Conservation (phyloP, 2,888 invertebrate species). For the Mamestra brassicae region DNA sequence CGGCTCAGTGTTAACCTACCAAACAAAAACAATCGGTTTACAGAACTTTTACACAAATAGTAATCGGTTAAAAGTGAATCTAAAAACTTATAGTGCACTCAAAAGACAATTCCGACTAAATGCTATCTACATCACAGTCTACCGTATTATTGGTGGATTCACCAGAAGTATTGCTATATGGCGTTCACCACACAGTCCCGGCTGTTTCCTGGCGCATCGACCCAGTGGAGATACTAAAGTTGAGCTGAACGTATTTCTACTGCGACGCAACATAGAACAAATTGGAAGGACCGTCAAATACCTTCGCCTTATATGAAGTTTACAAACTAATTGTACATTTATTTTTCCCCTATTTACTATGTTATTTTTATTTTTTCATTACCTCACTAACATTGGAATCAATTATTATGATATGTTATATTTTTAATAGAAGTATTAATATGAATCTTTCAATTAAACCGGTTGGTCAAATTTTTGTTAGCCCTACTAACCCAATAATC, state of each 20-base stretch:
- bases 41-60: conserved; percentile 23
- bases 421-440: conserved; percentile 56
- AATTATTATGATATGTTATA: conserved; percentile 48
- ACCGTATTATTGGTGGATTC: conserved; percentile 32
- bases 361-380: conserved; percentile 46
- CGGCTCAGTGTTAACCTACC: neutral
- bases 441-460: conserved; percentile 46
- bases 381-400: conserved; percentile 55
- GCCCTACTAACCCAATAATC: conserved; percentile 44
- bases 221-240: conserved; percentile 59
- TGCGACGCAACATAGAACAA: conserved; percentile 69
- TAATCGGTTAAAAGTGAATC: conserved; percentile 36
- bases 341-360: conserved; percentile 28
- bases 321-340: conserved; percentile 32
- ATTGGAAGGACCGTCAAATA: conserved; percentile 46
- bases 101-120: conserved; percentile 23
- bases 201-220: conserved; percentile 27
- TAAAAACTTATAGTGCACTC: conserved; percentile 39
- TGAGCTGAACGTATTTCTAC: conserved; percentile 61
- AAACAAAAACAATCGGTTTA: conserved; percentile 20
- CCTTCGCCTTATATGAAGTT: conserved; percentile 50
- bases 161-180: conserved; percentile 34
- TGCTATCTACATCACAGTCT: conserved; percentile 30
- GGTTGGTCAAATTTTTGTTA: conserved; percentile 36
- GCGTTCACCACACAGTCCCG: conserved; percentile 55